phyloP scores from a whole-genome alignment of 2,113 vertebrate species.

The Stomatorhinus ivindoensis region DNA sequence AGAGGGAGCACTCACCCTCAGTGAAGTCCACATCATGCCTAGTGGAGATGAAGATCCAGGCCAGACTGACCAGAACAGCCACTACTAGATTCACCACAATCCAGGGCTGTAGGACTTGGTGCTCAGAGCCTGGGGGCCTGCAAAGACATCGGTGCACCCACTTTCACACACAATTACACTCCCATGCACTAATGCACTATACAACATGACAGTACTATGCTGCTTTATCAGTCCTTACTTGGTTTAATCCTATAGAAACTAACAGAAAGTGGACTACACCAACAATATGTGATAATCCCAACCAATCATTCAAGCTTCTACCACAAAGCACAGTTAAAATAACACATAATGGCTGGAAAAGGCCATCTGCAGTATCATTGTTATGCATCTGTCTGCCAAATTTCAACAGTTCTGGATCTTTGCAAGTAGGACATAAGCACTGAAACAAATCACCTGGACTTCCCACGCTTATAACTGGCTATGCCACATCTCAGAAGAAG shows the following conservation, averaged over 20 bases:
- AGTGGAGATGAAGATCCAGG: conserved; percentile 80
- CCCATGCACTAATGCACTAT: neutral
- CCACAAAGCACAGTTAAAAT: neutral
- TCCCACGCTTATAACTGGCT: neutral
- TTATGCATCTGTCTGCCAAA: neutral
- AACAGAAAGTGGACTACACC: neutral
- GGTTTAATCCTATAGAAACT: neutral
- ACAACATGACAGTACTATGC: neutral
- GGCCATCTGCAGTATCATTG: neutral
- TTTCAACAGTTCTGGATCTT: neutral
- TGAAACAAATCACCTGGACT: neutral
- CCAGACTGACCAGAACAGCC: conserved; percentile 76
- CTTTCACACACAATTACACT: neutral
- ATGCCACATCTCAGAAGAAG: neutral
- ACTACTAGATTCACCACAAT: conserved; percentile 85
- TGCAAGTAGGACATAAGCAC: neutral
- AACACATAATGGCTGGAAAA: neutral
- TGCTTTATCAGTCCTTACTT: neutral
- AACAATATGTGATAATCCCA: neutral
- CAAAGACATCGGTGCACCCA: neutral
- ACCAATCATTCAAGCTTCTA: neutral
- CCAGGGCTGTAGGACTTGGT: conserved; percentile 79
- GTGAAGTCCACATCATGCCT: conserved; percentile 81
- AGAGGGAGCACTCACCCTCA: conserved; percentile 61
- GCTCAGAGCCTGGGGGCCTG: conserved; percentile 70